Percentiles rank a stretch among this genome's conserved stretches.
Evolutionary conservation across 2,113 vertebrate species (phyloP).

Genomic region (Orthonyx spaldingii): DNA sequence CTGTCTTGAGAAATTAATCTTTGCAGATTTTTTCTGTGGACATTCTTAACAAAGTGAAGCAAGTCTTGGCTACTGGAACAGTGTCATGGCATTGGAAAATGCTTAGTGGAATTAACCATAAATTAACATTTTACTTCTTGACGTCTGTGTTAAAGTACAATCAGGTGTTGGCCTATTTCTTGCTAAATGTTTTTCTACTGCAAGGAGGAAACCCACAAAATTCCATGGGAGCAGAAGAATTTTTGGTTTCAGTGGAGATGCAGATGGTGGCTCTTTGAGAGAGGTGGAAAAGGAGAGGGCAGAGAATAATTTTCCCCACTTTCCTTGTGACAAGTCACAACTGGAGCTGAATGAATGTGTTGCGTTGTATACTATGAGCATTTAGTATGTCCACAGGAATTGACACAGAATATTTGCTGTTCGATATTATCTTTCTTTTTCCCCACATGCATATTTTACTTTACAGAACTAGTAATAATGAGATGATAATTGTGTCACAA

Average conservation of each 20-base stretch:
- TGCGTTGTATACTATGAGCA: not conserved
- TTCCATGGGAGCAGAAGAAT: not conserved
- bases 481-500: not conserved
- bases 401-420: not conserved
- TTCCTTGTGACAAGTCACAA: not conserved
- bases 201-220: not conserved
- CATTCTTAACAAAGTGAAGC: not conserved
- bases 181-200: not conserved
- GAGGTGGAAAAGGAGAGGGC: not conserved
- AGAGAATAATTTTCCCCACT: not conserved
- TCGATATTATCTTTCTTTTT: not conserved
- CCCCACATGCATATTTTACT: not conserved
- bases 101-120: not conserved
- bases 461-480: not conserved
- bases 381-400: not conserved
- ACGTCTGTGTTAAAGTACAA: not conserved
- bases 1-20: not conserved
- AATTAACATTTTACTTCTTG: not conserved
- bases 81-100: not conserved
- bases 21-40: not conserved
- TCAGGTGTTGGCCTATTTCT: not conserved
- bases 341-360: not conserved
- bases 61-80: not conserved
- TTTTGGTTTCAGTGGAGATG: not conserved
- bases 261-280: not conserved